phyloP scores from a whole-genome alignment of 2,113 vertebrate genomes.

The Cariama cristata region DNA sequence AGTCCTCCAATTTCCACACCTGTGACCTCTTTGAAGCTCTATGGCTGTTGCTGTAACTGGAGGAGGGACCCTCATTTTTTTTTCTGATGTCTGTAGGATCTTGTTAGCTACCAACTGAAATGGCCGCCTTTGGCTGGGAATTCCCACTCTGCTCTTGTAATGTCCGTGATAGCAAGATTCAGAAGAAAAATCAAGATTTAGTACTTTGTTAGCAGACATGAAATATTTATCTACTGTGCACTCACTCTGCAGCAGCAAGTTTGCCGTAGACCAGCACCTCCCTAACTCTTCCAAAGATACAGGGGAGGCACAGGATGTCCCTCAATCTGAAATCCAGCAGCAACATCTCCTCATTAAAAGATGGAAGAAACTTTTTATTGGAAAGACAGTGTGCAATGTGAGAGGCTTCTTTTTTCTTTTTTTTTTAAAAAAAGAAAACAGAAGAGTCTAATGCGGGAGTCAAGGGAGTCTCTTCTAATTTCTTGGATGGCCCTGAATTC shows the following conservation, averaged over 20 bases:
- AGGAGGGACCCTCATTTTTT: not conserved
- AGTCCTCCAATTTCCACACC: conserved; percentile 60
- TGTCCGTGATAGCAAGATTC: not conserved
- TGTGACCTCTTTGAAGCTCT: conserved; percentile 64
- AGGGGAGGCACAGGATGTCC: not conserved
- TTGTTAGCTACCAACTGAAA: conserved; percentile 13
- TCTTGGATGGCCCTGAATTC: conserved; percentile 37
- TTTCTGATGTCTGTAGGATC: conserved; percentile 37
- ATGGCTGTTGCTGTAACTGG: not conserved
- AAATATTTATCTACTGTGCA: not conserved
- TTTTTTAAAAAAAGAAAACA: not conserved
- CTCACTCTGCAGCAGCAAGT: not conserved
- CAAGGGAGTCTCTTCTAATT: conserved; percentile 50
- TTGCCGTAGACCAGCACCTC: not conserved
- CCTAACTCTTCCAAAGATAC: not conserved
- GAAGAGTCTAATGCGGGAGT: not conserved
- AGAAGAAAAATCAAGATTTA: conserved; percentile 8
- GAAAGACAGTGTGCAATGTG: accelerated
- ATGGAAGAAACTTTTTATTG: not conserved
- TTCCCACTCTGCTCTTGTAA: conserved; percentile 33
- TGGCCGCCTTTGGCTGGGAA: conserved; percentile 18
- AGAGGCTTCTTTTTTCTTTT: not conserved
- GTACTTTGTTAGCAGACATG: not conserved
- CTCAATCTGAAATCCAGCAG: not conserved
- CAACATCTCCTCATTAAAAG: not conserved